phyloP scores from a whole-genome alignment of 2,888 invertebrate species.

The Volucella inanis region DNA sequence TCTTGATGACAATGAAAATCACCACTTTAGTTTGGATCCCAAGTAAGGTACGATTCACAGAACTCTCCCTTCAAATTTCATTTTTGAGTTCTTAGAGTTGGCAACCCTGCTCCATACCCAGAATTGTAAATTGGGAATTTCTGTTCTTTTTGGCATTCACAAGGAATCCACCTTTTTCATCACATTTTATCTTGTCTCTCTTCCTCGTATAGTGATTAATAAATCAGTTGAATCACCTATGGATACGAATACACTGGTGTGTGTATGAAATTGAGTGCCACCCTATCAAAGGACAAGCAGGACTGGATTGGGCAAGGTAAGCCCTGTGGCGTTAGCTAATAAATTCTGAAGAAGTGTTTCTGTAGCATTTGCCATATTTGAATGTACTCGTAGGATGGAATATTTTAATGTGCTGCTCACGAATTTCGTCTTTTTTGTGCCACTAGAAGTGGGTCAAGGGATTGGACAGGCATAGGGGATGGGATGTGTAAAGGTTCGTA shows the following conservation, averaged over 20 bases:
- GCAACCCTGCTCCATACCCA: conserved; percentile 19
- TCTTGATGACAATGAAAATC: too few relatives aligned
- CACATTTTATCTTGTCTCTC: conserved; percentile 9
- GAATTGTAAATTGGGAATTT: conserved; percentile 69
- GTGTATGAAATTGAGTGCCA: conserved; percentile 51
- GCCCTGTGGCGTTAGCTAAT: conserved; percentile 74
- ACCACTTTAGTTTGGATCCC: too few relatives aligned
- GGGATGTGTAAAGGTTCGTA: conserved; percentile 46
- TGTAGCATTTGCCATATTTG: conserved; percentile 43
- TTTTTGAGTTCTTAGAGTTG: too few relatives aligned
- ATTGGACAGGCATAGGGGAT: conserved; percentile 49
- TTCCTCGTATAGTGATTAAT: conserved; percentile 46
- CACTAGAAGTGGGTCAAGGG: conserved; percentile 60
- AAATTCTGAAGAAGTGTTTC: conserved; percentile 65
- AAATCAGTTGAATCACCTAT: conserved; percentile 60
- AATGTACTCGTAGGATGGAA: conserved; percentile 42
- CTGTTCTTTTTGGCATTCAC: conserved; percentile 66
- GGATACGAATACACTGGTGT: background rate
- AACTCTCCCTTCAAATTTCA: too few relatives aligned
- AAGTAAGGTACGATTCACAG: too few relatives aligned
- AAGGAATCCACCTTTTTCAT: conserved; percentile 41
- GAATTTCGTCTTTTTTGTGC: conserved; percentile 12
- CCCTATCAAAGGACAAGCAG: conserved; percentile 50
- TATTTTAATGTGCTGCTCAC: conserved; percentile 54
- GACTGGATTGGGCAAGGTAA: conserved; percentile 26